Evolutionary conservation across 2,113 vertebrate species (phyloP).

Genomic region (Phaetusa simplex): DNA sequence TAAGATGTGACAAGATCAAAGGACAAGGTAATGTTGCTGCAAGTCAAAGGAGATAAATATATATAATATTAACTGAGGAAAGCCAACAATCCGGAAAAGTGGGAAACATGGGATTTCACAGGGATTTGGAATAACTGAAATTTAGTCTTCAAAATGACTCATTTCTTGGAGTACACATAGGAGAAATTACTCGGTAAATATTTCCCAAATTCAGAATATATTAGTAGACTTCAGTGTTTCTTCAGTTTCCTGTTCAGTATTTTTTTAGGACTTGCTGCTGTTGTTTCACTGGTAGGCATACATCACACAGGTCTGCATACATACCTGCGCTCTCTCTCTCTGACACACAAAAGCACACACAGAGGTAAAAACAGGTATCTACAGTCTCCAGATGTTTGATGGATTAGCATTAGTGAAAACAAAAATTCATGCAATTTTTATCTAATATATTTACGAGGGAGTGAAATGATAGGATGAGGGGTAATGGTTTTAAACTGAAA

Average conservation of each 20-base stretch:
- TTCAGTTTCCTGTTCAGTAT: not conserved
- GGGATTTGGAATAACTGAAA: not conserved
- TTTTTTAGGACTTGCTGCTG: not conserved
- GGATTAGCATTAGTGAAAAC: not conserved
- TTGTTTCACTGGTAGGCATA: not conserved
- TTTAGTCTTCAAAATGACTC: not conserved
- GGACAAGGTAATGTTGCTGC: not conserved
- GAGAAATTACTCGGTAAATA: not conserved
- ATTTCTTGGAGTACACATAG: not conserved
- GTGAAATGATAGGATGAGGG: not conserved
- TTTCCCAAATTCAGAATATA: not conserved
- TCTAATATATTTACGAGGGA: not conserved
- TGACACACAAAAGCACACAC: rapidly evolving
- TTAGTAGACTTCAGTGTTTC: not conserved
- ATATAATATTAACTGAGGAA: not conserved
- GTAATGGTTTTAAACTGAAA: not conserved
- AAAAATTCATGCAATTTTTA: not conserved
- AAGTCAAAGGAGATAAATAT: not conserved
- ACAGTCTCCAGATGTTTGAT: not conserved
- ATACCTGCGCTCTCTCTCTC: not conserved
- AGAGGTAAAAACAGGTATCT: not conserved
- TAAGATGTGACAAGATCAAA: not conserved
- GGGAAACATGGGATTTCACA: not conserved
- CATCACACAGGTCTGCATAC: not conserved
- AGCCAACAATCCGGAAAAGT: not conserved